These are phyloP conservation scores for Elegia similella DNA, from an alignment of 2,888 invertebrate genomes.

Conservation along the genomic window DNA sequence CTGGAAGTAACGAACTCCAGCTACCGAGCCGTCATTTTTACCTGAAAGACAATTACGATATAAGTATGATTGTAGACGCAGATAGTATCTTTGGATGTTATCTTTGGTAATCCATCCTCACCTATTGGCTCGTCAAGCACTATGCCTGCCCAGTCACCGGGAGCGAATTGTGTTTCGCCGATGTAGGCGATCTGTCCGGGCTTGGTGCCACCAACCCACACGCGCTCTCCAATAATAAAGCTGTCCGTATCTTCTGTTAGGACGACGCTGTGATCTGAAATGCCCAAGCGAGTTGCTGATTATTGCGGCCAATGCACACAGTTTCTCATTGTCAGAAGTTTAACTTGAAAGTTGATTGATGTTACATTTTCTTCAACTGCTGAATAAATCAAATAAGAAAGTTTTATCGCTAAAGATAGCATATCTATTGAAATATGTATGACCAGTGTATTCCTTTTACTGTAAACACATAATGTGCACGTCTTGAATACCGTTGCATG, in stretches of 20 bases:
- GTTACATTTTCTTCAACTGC: conserved; percentile 4
- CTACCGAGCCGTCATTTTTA: conserved; percentile 98
- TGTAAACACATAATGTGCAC: conserved; percentile 50
- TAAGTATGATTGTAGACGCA: neutral
- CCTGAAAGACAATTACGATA: conserved; percentile 78
- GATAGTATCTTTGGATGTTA: conserved; percentile 5
- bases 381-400: conserved; percentile 14
- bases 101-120: conserved; percentile 56
- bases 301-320: neutral
- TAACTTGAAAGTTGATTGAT: conserved; percentile 1
- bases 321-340: neutral
- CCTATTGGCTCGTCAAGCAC: conserved; percentile 97
- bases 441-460: conserved; percentile 52
- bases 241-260: conserved; percentile 95
- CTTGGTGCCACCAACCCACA: conserved; percentile 96
- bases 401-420: conserved; percentile 21
- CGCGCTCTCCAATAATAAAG: conserved; percentile 96
- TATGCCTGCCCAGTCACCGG: conserved; percentile 99
- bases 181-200: conserved; percentile 96
- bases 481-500: conserved; percentile 65
- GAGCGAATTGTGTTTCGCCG: conserved; percentile 97
- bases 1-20: conserved; percentile 95
- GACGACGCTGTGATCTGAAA: conserved; percentile 90
- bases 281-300: conserved; percentile 26
- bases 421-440: conserved; percentile 55